Conservation (phyloP, 2,888 invertebrate genomes). For the Magallana nippona region DNA sequence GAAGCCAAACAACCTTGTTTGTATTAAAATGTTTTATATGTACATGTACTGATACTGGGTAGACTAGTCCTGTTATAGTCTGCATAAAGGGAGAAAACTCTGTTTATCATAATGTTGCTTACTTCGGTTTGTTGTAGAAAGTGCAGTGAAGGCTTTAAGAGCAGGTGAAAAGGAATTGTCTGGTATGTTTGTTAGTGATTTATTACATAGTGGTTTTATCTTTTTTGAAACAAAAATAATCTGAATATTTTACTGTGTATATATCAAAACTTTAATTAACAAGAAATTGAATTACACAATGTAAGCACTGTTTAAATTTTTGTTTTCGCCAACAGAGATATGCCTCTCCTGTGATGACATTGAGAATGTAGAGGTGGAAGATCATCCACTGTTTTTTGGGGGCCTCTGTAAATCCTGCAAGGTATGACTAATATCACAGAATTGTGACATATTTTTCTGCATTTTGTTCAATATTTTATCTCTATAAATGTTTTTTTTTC, state of each 20-base stretch:
- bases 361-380: slow-evolving; percentile 44
- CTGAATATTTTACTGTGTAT: background rate
- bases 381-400: slow-evolving; percentile 67
- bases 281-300: background rate
- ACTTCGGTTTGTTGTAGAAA: slow-evolving; percentile 43
- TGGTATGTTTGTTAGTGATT: slow-evolving; percentile 41
- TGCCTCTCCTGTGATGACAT: slow-evolving; percentile 58
- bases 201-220: background rate
- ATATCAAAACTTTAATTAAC: too few species aligned
- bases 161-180: slow-evolving; percentile 47
- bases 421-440: slow-evolving; percentile 39
- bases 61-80: background rate
- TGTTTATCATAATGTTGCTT: background rate
- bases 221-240: background rate
- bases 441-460: background rate
- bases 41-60: too few species aligned
- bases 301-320: background rate
- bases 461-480: too few species aligned
- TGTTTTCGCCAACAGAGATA: slow-evolving; percentile 52
- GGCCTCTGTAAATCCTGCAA: slow-evolving; percentile 59
- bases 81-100: slow-evolving; percentile 21
- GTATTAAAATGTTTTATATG: too few species aligned
- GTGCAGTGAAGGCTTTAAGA: slow-evolving; percentile 49
- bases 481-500: too few species aligned
- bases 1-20: background rate